phyloP scores from a whole-genome alignment of 2,888 invertebrate genomes.

The Tinea trinotella region DNA sequence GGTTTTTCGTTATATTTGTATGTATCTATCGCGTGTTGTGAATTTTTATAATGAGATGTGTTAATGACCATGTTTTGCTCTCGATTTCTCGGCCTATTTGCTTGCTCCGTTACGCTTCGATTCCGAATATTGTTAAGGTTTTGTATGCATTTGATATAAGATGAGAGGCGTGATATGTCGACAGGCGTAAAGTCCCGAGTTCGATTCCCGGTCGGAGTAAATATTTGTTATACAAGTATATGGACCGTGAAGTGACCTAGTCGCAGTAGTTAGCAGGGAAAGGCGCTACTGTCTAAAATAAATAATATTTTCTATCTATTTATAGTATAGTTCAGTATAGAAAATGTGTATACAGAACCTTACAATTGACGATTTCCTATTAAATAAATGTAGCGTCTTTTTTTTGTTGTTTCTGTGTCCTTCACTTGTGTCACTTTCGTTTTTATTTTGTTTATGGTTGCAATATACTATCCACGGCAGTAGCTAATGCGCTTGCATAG shows the following conservation, averaged over 20 bases:
- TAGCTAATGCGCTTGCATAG: too few species aligned
- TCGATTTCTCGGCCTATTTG: constrained; percentile 52
- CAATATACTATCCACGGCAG: too few species aligned
- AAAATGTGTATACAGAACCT: neutral
- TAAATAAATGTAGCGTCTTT: neutral
- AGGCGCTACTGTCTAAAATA: too few species aligned
- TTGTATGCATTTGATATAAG: neutral
- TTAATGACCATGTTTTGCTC: constrained; percentile 26
- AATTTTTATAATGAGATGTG: constrained; percentile 1
- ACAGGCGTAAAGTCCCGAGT: too few species aligned
- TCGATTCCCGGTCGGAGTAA: too few species aligned
- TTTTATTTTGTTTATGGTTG: neutral
- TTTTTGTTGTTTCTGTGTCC: neutral
- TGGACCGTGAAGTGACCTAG: too few species aligned
- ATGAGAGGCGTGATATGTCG: too few species aligned
- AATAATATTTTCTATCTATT: too few species aligned
- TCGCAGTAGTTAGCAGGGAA: too few species aligned
- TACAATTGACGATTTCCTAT: neutral
- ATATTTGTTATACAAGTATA: too few species aligned
- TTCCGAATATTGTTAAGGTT: constrained; percentile 12
- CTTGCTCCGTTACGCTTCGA: constrained; percentile 44
- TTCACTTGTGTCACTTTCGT: neutral
- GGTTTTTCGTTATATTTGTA: neutral
- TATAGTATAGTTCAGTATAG: too few species aligned
- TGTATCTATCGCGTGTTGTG: neutral